Conservation (phyloP, 2,888 invertebrate species). For the Drosophila buzzatii region DNA sequence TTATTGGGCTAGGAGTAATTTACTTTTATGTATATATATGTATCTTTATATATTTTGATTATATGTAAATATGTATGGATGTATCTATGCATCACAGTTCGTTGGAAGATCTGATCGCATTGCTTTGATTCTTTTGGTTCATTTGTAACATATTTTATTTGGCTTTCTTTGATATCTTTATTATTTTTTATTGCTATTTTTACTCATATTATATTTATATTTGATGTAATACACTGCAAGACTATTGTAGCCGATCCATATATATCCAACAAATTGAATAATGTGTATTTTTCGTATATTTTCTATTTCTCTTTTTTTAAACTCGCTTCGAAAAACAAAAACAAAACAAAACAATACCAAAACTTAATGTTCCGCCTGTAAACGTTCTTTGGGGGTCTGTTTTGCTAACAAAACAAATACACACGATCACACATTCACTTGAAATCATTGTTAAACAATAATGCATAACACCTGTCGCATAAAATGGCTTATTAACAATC, state of each 20-base stretch:
- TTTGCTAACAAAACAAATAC: constrained; percentile 76
- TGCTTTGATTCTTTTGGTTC: constrained; percentile 41
- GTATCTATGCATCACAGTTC: constrained; percentile 22
- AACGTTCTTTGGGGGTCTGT: constrained; percentile 82
- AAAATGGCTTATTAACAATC: constrained; percentile 65
- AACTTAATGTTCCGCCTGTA: constrained; percentile 82
- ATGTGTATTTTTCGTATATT: constrained; percentile 84
- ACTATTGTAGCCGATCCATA: constrained; percentile 59
- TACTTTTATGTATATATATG: constrained; percentile 13
- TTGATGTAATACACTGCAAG: constrained; percentile 55
- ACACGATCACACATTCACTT: constrained; percentile 36
- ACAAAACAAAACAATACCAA: constrained; percentile 38
- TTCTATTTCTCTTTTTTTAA: constrained; percentile 85
- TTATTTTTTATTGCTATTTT: constrained; percentile 51
- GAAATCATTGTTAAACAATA: constrained; percentile 59
- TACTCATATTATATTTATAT: constrained; percentile 43
- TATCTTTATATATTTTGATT: constrained; percentile 6
- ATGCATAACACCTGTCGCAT: constrained; percentile 37
- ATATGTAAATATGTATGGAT: constrained; percentile 17
- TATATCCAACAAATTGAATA: constrained; percentile 80
- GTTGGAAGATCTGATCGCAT: constrained; percentile 33
- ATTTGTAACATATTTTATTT: constrained; percentile 34
- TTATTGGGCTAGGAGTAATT: constrained; percentile 33
- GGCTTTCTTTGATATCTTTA: constrained; percentile 23
- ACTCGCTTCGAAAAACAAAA: constrained; percentile 81